Evolutionary conservation across 2,113 vertebrate species (phyloP).

Genomic region (Xenopus laevis): DNA sequence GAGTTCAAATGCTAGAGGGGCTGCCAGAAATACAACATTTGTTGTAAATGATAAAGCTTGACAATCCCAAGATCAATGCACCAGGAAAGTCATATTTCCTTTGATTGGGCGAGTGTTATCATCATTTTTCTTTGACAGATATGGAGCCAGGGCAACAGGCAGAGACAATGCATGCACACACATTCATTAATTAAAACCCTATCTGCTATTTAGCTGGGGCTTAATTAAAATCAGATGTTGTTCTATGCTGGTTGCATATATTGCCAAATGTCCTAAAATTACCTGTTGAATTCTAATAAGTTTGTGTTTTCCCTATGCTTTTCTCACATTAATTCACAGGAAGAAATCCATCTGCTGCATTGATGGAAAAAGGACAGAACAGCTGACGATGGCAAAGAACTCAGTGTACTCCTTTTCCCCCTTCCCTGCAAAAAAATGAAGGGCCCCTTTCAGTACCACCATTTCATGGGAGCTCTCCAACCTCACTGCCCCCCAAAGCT

Average conservation of each 20-base stretch:
- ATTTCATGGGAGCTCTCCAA: no score
- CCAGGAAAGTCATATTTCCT: conserved; percentile 4
- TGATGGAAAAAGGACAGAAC: conserved; percentile 25
- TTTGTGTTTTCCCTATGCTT: conserved; percentile 42
- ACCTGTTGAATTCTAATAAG: conserved; percentile 45
- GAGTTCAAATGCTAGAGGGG: no score
- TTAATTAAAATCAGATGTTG: conserved; percentile 43
- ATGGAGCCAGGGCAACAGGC: conserved; percentile 18
- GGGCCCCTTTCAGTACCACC: no score
- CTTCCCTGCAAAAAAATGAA: no score
- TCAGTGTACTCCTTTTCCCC: no score
- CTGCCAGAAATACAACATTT: neutral
- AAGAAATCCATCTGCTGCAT: conserved; percentile 40
- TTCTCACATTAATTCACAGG: conserved; percentile 43
- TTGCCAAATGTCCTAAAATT: conserved; percentile 45
- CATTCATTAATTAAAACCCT: conserved; percentile 39
- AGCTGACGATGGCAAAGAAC: neutral
- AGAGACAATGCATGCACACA: conserved; percentile 27
- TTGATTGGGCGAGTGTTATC: conserved; percentile 15
- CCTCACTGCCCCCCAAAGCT: no score
- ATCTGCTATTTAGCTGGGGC: conserved; percentile 35
- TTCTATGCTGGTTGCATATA: conserved; percentile 38
- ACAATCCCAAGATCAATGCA: neutral
- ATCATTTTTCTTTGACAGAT: conserved; percentile 12
- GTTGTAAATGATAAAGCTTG: neutral